Evolutionary conservation across 2,113 vertebrate genomes (phyloP), one percentile per base, ranked within the genome.

Genomic region (Zosterops japonicus): DNA sequence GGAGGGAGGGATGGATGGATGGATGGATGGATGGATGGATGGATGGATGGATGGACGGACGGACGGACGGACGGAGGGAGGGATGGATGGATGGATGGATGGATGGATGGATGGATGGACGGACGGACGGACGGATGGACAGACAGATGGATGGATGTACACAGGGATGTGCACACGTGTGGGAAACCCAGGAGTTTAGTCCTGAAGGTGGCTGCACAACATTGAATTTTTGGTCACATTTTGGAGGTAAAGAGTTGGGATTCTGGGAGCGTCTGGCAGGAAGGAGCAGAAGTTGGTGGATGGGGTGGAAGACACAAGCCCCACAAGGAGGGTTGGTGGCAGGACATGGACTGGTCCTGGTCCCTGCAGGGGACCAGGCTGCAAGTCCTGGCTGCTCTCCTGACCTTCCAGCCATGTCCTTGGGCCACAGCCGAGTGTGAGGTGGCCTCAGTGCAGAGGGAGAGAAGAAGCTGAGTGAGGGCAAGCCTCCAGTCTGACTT

Each of bases 131-230:
- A 39, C 12, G 39, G 39, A 39, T 11, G 11, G 39, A 39, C 8
- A 47, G 53, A 12, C 11, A 29, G 8, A 21, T 5, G 3, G 2
- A 2, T 22, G 78, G 33, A 6, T 64, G 3, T 4, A 12, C 18
- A 2, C 22, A 3, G 17, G n/a, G 41, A 50, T 28, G 13, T 15
- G 8, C 24, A 2, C 33, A 0, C 0, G 50, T 31, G 11, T 21
- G n/a, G 65, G 42, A 42, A 90, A 33, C 5, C 4, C 17, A 9
- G 39, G 42, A 50, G 39, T 29, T 33, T 2, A 8, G 46, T 14
- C 55, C 59, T 74, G 46, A 6, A 42, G 17, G 33, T 5, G 27
- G 12, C 6, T 42, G 50, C n/a, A 20, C 14, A 9, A 8, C 11
- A 2, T 1, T 13, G 46, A 14, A 31, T 47, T 61, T 61, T 61